Percentiles rank a stretch among this genome's conserved stretches.
These are phyloP conservation scores for Micronycteris hirsuta DNA, from an alignment of 2,113 vertebrate genomes.

Conservation along the genomic window DNA sequence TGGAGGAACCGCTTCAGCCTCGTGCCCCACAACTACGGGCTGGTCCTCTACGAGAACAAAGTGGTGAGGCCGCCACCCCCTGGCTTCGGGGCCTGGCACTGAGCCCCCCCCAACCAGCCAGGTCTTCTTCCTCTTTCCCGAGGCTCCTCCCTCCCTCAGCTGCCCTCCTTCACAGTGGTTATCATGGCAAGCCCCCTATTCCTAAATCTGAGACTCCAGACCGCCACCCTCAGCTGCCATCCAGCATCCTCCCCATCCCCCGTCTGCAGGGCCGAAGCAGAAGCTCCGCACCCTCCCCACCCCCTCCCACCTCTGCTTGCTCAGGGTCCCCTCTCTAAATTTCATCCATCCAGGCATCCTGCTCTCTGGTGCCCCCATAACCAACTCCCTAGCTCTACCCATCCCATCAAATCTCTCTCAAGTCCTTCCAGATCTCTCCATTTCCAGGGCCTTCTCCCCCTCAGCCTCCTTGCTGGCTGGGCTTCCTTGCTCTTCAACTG, in stretches of 20 bases:
- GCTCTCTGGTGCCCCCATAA: neutral
- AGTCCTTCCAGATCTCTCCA: neutral
- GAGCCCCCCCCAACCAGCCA: neutral
- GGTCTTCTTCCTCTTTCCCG: fast-evolving
- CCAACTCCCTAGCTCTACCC: too few relatives aligned
- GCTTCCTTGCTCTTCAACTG: neutral
- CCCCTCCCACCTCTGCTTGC: neutral
- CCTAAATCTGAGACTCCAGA: neutral
- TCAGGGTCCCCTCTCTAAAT: neutral
- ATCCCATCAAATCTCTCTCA: neutral
- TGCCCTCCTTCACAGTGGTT: too few relatives aligned
- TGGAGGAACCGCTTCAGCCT: conserved; percentile 93
- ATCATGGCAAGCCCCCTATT: fast-evolving
- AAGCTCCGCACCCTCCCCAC: neutral
- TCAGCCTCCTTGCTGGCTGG: neutral
- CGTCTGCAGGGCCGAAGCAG: neutral
- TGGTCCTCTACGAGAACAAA: conserved; percentile 90
- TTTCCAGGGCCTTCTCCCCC: neutral
- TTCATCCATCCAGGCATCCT: neutral
- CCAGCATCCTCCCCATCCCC: fast-evolving
- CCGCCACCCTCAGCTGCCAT: neutral
- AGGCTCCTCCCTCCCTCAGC: neutral
- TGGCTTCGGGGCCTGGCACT: fast-evolving
- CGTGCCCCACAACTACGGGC: conserved; percentile 89
- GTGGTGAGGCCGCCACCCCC: conserved; percentile 79